Evolutionary conservation across 2,888 invertebrate genomes (phyloP).

Genomic region (Troglohyphantes excavatus): DNA sequence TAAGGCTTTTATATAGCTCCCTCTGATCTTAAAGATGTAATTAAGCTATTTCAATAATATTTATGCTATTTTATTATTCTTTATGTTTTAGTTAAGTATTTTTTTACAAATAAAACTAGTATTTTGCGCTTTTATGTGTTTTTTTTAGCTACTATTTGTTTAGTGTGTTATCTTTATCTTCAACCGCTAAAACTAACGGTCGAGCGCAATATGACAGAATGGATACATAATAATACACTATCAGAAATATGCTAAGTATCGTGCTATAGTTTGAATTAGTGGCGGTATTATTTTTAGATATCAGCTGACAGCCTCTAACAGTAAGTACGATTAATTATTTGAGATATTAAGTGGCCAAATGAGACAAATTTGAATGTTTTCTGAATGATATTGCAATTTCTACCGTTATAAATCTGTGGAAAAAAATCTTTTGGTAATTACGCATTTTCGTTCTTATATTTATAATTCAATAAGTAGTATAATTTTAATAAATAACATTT

Average conservation of each 20-base stretch:
- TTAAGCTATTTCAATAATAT: no score
- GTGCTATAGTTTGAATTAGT: slow-evolving; percentile 59
- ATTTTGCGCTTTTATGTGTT: no score
- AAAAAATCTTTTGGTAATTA: not conserved
- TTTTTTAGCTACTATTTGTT: not conserved
- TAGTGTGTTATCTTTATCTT: not conserved
- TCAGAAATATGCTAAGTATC: not conserved
- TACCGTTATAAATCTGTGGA: not conserved
- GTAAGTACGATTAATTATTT: not conserved
- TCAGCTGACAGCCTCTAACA: not conserved
- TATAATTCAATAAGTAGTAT: no score
- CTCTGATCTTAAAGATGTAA: no score
- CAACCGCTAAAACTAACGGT: slow-evolving; percentile 13
- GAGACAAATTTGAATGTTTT: not conserved
- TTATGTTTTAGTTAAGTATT: no score
- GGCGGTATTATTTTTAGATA: slow-evolving; percentile 41
- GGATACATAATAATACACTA: slow-evolving; percentile 4
- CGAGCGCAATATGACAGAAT: slow-evolving; percentile 61
- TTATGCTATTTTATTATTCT: no score
- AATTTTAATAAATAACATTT: no score
- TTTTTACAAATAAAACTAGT: no score
- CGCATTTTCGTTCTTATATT: no score
- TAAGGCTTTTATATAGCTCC: no score
- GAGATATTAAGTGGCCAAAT: no score
- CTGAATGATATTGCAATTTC: not conserved